Base-by-base conservation (phyloP, 1,140 invertebrate genomes). In the Drosophila ambigua region DNA sequence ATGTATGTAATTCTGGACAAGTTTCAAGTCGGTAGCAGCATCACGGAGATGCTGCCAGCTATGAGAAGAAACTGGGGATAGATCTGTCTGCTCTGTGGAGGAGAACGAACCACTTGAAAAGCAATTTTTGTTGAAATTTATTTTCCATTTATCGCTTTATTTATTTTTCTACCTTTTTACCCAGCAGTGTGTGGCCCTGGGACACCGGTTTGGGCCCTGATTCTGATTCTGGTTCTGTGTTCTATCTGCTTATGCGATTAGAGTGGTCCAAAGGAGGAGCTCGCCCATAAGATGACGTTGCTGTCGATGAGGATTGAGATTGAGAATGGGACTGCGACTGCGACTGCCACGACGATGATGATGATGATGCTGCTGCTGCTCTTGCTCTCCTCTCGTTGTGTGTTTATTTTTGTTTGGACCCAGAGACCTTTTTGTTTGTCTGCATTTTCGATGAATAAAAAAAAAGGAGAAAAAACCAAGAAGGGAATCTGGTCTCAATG, bases 131-230 rank as follows among this genome's bases (percentile, higher is more conserved):
- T 71, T 50, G 53, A 85, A 88, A 88, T 87, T 88, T 87, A 79
- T 87, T 87, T 88, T 82, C 66, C 69, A 87, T 87, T 87, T 87
- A 88, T 87, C 80, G 83, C 78, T 87, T 87, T 88, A 88, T 87
- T 87, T 88, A 82, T 82, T 87, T 11, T 81, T 75, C 35, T 78
- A 75, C 71, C 78, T 63, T 76, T 72, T 69, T 81, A 74, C 63
- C 35, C 35, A 4, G 5, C 35, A 13, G 11, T 62, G 79, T 83
- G 79, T 83, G 79, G 75, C 53, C 79, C 58, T 43, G 16, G 2
- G 26, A 9, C 51, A 28, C 31, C 15, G 28, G 16, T 16, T 31
- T 20, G 9, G 45, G 45, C 45, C 51, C 51, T 5, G 50, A 20
- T 11, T 48, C 45, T 20, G 45, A 20, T 11, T 48, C 63, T 48